Evolutionary conservation across 2,797 vertebrate genomes (phyloP).

Genomic region (Cuniculus paca): DNA sequence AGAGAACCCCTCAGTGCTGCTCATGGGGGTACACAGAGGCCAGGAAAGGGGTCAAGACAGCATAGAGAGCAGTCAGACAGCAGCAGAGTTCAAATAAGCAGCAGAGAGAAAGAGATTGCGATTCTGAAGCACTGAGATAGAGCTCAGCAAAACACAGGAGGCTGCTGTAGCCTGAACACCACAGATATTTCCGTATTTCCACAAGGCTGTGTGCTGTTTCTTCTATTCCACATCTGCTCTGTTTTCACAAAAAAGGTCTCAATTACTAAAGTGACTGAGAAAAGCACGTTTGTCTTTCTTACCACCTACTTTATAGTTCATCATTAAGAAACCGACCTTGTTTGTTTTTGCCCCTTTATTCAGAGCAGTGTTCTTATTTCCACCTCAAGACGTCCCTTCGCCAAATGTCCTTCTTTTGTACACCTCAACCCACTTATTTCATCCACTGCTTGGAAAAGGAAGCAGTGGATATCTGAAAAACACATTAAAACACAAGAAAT

Average conservation of each 20-base stretch:
- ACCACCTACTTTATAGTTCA: neutral
- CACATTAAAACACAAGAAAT: conserved; percentile 11
- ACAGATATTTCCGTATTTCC: neutral
- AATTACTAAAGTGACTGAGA: neutral
- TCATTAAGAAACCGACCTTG: neutral
- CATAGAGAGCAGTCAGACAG: no score
- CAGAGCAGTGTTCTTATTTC: neutral
- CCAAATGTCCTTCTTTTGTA: neutral
- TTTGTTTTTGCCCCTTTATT: neutral
- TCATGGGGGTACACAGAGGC: neutral
- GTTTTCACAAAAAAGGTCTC: neutral
- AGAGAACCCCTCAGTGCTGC: neutral
- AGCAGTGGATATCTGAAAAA: neutral
- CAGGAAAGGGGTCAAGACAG: no score
- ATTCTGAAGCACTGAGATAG: neutral
- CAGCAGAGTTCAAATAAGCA: neutral
- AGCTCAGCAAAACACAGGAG: neutral
- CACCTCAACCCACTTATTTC: conserved; percentile 43
- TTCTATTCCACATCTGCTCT: neutral
- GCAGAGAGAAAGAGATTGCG: neutral
- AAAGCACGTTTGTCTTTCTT: neutral
- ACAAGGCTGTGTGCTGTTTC: neutral
- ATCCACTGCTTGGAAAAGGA: conserved; percentile 20
- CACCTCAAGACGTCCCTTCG: neutral
- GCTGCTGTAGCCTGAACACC: neutral